phyloP scores from a whole-genome alignment of 2,797 vertebrate species.

The Arnoldichthys spilopterus region DNA sequence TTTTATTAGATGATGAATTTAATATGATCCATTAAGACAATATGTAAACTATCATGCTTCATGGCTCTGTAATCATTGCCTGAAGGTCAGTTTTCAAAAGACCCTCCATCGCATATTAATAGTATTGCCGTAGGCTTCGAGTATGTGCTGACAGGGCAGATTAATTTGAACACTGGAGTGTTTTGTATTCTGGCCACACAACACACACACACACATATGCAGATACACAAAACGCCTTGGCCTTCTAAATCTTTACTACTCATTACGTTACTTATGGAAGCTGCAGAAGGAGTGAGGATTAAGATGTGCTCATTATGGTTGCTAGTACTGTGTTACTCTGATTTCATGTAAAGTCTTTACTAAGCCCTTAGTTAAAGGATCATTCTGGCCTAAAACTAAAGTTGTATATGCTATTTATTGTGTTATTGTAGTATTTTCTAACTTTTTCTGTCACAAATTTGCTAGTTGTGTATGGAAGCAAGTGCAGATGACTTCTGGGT shows the following conservation, averaged over 20 bases:
- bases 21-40: constrained; percentile 55
- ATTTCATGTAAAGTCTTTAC: not conserved
- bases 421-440: no score
- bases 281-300: constrained; percentile 6
- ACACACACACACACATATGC: constrained; percentile 14
- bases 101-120: constrained; percentile 51
- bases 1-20: constrained; percentile 56
- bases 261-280: not conserved
- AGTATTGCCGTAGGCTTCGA: constrained; percentile 31
- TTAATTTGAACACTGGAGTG: constrained; percentile 34
- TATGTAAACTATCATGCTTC: constrained; percentile 56
- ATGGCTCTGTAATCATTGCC: constrained; percentile 53
- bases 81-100: constrained; percentile 54
- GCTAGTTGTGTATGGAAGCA: no score
- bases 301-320: not conserved
- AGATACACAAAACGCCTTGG: not conserved
- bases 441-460: no score
- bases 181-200: constrained; percentile 30
- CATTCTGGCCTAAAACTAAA: no score
- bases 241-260: constrained; percentile 11
- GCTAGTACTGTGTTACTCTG: not conserved
- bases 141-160: constrained; percentile 40
- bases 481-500: no score
- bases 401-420: no score
- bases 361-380: not conserved